Evolutionary conservation across 2,113 vertebrate genomes (phyloP).

Genomic region (Verasper variegatus): DNA sequence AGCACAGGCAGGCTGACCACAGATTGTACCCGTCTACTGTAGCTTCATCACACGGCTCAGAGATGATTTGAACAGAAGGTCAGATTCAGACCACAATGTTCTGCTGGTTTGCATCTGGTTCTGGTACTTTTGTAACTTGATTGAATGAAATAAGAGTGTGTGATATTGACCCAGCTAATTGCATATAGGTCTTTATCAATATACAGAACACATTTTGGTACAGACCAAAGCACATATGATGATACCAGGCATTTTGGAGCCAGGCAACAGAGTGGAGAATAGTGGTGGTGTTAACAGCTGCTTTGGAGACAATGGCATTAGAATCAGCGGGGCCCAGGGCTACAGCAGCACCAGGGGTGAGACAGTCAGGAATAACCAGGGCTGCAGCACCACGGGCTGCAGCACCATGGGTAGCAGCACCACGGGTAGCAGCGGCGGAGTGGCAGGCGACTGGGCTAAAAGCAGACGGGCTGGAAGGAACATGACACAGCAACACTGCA

Average conservation of each 20-base stretch:
- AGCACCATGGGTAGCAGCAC: not conserved
- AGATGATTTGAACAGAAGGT: too few species aligned
- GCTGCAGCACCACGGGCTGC: not conserved
- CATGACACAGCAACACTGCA: not conserved
- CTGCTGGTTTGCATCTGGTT: too few species aligned
- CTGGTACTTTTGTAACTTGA: too few species aligned
- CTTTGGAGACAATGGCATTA: not conserved
- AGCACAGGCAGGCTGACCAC: not conserved
- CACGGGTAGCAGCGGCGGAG: not conserved
- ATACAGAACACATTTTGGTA: too few species aligned
- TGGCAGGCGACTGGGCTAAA: not conserved
- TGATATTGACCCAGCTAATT: too few species aligned
- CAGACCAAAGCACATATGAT: not conserved
- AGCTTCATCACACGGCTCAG: not conserved
- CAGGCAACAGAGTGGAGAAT: not conserved
- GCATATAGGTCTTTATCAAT: too few species aligned
- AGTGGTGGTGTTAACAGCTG: not conserved
- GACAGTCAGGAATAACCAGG: constrained; percentile 11
- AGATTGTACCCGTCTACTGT: not conserved
- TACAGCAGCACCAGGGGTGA: not conserved
- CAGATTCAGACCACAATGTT: too few species aligned
- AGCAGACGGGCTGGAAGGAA: too few species aligned
- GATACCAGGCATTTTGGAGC: too few species aligned
- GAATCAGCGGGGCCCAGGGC: constrained; percentile 12
- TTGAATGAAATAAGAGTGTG: too few species aligned